Base-by-base conservation (phyloP, 2,888 invertebrate species). In the Siphonodentalium dalli region DNA sequence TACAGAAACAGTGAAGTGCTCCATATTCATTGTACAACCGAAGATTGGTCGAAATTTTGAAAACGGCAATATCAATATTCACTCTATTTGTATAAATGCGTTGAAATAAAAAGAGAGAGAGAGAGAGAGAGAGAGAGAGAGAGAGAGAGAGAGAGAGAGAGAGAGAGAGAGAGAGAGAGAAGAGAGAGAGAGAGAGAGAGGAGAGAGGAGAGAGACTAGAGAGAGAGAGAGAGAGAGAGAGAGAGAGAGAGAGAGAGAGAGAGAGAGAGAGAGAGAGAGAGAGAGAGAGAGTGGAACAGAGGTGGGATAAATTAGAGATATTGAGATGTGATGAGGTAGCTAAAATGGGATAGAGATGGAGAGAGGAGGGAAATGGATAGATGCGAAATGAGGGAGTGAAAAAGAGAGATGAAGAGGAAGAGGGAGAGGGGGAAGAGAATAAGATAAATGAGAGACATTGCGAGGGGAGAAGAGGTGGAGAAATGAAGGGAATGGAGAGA, bases 241-340 rank as follows among this genome's bases (percentile, higher is more conserved):
- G 37, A 37, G 37, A 37, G 37, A 37, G 37, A 37, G 37, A 37
- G 37, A 37, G 37, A 37, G 37, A 37, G 37, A 37, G 37, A 37
- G 37, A 37, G 37, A 37, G 37, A 37, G 37, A 37, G 37, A 37
- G 37, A 37, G 37, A 37, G 37, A 37, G 37, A 37, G 37, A 37
- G 37, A 37, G 37, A 37, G 37, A 37, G 37, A 37, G 38, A 38
- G 7, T 20, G 13, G 23, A 38, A 18, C 7, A 37, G 3, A 23
- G 37, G 8, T 18, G 8, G 8, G 15, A n/a, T n/a, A n/a, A n/a
- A 7, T 11, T n/a, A 23, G 37, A 18, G 21, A 4, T 4, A 13
- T 18, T 4, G 21, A 18, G 20, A 23, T 2, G 3, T 11, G 6
- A 2, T 18, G 37, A 6, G 3, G 18, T 18, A 6, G 20, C 11